Evolutionary conservation across 1,140 invertebrate species (phyloP), one percentile per base, ranked within the genome.

Genomic region (Hyposmocoma kahamanoa): DNA sequence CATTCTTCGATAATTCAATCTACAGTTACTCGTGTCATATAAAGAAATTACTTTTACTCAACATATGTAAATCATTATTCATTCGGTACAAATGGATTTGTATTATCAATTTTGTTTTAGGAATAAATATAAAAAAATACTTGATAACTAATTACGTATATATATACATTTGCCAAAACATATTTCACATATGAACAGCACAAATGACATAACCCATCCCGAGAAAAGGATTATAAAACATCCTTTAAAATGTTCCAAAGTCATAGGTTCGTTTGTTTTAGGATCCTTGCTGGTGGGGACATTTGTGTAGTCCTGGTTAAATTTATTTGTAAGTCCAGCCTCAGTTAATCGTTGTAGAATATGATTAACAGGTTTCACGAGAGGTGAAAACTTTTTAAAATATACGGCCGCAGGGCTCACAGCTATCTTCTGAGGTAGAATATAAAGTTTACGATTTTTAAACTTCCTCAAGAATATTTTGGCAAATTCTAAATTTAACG

Each of bases 371-470:
- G 71, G 32, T 10, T 46, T 10, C 1, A 38, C 62, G 3, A 83
- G 50, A 18, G 71, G 72, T 6, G 79, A 83, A 47, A 56, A 79
- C 50, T 75, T 80, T 42, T 83, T 83, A 22, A 80, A 81, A 59
- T 72, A 81, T 66, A 83, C 53, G 5, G 64, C 61, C 0, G 67
- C 53, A 1, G 71, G 75, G 41, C 57, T 68, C 15, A 13, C 57
- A n/a, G 65, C 36, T 10, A 83, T 53, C 48, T 43, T 62, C 48
- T 68, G 42, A 8, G 62, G 59, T 32, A 81, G 47, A 28, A 72
- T 65, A 19, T 72, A 62, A 15, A 76, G 36, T 8, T 8, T n/a
- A 1, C 8, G 5, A 10, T 21, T 20, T 2, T 15, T 15, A 20
- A 13, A 15, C 1, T 19, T 41, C 3, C 9, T 11, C 20, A 21